A percentile compares a stretch with the other conserved stretches of the same genome.
Evolutionary conservation across 2,888 invertebrate genomes (phyloP).

Genomic region (Eupithecia dodoneata): DNA sequence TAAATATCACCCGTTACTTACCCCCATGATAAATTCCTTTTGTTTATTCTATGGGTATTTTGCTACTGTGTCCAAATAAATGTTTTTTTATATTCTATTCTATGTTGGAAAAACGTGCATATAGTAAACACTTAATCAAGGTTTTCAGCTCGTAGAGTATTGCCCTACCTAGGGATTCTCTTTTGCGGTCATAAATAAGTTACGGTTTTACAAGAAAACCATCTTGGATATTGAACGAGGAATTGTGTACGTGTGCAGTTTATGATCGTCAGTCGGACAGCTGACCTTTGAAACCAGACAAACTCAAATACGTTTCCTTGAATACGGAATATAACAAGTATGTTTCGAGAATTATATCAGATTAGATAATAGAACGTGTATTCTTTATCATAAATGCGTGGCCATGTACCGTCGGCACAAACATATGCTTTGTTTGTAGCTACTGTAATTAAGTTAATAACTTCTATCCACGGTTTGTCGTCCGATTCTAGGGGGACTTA

Average conservation of each 20-base stretch:
- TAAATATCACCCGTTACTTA: too few relatives aligned
- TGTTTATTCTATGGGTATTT: too few relatives aligned
- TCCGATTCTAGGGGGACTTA: neutral
- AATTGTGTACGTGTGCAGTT: neutral
- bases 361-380: neutral
- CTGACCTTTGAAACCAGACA: neutral
- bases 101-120: too few relatives aligned
- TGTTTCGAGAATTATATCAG: neutral
- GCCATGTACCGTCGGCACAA: neutral
- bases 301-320: conserved; percentile 1
- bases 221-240: neutral
- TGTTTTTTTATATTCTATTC: too few relatives aligned
- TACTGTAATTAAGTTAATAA: neutral
- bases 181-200: neutral
- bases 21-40: too few relatives aligned
- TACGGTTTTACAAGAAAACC: neutral
- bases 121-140: neutral
- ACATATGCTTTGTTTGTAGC: neutral
- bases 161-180: neutral
- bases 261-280: neutral
- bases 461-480: neutral
- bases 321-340: neutral
- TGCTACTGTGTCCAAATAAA: too few relatives aligned
- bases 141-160: neutral
- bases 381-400: neutral